phyloP scores from a whole-genome alignment of 2,113 vertebrate species.

The Festucalex cinctus region DNA sequence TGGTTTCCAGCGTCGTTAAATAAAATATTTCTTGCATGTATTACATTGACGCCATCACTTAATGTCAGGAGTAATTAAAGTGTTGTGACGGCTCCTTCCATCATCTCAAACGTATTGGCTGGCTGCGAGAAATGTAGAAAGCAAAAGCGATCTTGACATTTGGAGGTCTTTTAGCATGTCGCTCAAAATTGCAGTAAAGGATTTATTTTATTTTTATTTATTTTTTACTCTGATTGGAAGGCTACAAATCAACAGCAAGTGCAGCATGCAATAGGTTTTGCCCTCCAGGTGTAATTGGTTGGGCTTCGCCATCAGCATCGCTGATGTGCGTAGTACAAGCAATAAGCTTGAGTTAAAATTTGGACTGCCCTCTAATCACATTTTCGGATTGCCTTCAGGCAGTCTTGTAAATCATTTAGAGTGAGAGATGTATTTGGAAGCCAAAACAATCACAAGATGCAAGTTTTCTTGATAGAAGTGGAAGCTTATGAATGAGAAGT shows the following conservation, averaged over 20 bases:
- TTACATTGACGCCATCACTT: constrained; percentile 18
- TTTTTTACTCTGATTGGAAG: constrained; percentile 28
- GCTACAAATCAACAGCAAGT: constrained; percentile 21
- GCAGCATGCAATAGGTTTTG: constrained; percentile 25
- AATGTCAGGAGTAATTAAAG: constrained; percentile 42
- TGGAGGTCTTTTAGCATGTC: constrained; percentile 47
- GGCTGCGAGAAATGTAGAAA: constrained; percentile 45
- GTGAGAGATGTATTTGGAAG: background rate
- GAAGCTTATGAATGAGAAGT: background rate
- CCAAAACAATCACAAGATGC: background rate
- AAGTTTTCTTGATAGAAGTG: background rate
- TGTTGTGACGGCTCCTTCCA: constrained; percentile 42
- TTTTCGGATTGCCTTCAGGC: constrained; percentile 11
- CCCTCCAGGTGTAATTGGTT: constrained; percentile 52
- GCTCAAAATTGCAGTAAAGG: constrained; percentile 22
- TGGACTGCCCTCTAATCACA: constrained; percentile 53
- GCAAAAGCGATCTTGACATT: constrained; percentile 58
- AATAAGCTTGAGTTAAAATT: constrained; percentile 50
- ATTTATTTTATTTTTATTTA: no score
- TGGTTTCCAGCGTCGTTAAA: background rate
- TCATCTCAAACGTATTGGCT: constrained; percentile 40
- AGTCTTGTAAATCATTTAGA: background rate
- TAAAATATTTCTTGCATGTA: background rate
- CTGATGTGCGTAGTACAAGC: background rate
- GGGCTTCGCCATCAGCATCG: constrained; percentile 4